These are phyloP conservation scores for Mesocricetus auratus DNA, from an alignment of 2,113 vertebrate genomes.

Conservation along the genomic window DNA sequence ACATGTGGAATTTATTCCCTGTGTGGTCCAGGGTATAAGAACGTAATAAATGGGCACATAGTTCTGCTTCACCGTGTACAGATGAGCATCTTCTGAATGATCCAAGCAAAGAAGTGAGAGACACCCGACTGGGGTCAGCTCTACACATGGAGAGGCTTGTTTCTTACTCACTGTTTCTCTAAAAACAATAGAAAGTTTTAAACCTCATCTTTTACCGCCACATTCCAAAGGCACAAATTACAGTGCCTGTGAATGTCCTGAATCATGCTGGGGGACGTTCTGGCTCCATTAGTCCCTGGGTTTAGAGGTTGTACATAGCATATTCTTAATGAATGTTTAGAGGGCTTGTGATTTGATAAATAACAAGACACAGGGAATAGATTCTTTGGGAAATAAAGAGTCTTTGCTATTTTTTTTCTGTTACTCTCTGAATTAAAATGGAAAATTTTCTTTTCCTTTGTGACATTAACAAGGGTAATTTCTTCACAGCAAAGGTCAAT, in stretches of 20 bases:
- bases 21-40: not conserved
- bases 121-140: not conserved
- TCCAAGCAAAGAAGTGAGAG: not conserved
- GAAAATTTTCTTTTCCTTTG: slow-evolving; percentile 59
- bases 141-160: not conserved
- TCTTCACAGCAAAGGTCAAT: slow-evolving; percentile 94
- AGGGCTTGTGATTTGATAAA: slow-evolving; percentile 37
- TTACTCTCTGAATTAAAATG: slow-evolving; percentile 65
- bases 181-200: not conserved
- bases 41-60: not conserved
- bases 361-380: slow-evolving; percentile 28
- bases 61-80: not conserved
- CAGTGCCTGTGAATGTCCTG: not conserved
- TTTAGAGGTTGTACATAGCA: slow-evolving; percentile 26
- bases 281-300: not conserved
- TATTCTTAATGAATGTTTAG: slow-evolving; percentile 25
- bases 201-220: not conserved
- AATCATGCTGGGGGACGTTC: not conserved
- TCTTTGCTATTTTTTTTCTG: not conserved
- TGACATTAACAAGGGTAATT: slow-evolving; percentile 71
- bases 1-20: not conserved
- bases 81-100: not conserved
- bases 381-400: slow-evolving; percentile 37
- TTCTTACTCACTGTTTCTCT: slow-evolving; percentile 19
- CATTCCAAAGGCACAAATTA: not conserved